Percentiles rank a stretch among this genome's conserved stretches.
These are phyloP conservation scores for Harpalus rubripes DNA, from an alignment of 2,888 invertebrate genomes.

Conservation along the genomic window DNA sequence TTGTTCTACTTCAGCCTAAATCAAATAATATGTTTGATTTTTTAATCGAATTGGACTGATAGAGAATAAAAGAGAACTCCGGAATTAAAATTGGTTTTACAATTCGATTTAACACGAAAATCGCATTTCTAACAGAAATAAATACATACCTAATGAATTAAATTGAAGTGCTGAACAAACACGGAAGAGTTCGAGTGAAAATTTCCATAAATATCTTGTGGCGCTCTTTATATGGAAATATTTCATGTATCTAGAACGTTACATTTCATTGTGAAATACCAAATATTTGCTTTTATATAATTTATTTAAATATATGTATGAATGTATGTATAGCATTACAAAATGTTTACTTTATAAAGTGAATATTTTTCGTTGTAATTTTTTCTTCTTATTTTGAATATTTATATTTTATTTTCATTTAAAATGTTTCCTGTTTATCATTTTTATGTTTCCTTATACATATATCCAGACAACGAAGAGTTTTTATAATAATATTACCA, in stretches of 20 bases:
- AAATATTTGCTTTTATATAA: not conserved
- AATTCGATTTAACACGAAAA: conserved; percentile 47
- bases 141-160: conserved; percentile 37
- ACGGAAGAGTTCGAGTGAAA: conserved; percentile 11
- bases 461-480: too few species aligned
- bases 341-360: conserved; percentile 5
- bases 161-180: conserved; percentile 27
- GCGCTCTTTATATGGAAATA: not conserved
- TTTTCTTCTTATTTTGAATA: too few species aligned
- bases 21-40: not conserved
- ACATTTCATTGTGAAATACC: not conserved
- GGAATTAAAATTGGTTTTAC: conserved; percentile 40
- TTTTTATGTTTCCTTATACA: too few species aligned
- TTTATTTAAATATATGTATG: not conserved
- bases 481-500: too few species aligned
- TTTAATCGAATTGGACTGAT: too few species aligned
- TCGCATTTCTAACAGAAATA: conserved; percentile 36
- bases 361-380: too few species aligned
- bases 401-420: too few species aligned
- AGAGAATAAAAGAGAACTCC: not conserved
- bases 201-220: conserved; percentile 26
- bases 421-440: too few species aligned
- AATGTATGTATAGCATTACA: not conserved
- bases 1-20: too few species aligned
- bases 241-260: not conserved